phyloP scores from a whole-genome alignment of 2,113 vertebrate genomes.

The Todiramphus chloris region DNA sequence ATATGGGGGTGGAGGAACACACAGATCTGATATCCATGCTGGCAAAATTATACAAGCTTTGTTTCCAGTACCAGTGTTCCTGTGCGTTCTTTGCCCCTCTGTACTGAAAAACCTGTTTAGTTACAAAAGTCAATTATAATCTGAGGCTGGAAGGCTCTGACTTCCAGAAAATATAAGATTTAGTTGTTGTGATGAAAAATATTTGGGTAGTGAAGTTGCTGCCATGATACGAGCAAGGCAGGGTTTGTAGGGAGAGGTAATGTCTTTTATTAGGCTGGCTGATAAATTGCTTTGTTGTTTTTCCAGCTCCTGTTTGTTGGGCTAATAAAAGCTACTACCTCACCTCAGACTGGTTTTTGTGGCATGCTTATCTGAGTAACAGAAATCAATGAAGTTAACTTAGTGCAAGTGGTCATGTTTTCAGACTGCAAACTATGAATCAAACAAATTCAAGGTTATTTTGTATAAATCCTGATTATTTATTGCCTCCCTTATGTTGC shows the following conservation, averaged over 20 bases:
- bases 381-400: not conserved
- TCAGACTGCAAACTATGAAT: not conserved
- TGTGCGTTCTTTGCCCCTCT: not conserved
- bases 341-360: not conserved
- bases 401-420: not conserved
- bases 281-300: slow-evolving; percentile 18
- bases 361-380: not conserved
- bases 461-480: not conserved
- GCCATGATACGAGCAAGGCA: not conserved
- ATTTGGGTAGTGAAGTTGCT: not conserved
- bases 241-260: slow-evolving; percentile 5
- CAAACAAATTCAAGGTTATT: not conserved
- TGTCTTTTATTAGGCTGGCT: slow-evolving; percentile 34
- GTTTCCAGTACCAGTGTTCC: not conserved
- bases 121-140: not conserved
- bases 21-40: not conserved
- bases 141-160: not conserved
- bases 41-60: not conserved
- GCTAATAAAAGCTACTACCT: slow-evolving; percentile 10
- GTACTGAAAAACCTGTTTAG: not conserved
- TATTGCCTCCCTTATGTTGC: not conserved
- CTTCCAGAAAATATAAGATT: not conserved
- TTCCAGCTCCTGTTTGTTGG: not conserved
- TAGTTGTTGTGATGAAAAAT: not conserved
- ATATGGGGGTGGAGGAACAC: not conserved